Base-by-base conservation (phyloP, 2,888 invertebrate species). In the Apamea sordens region DNA sequence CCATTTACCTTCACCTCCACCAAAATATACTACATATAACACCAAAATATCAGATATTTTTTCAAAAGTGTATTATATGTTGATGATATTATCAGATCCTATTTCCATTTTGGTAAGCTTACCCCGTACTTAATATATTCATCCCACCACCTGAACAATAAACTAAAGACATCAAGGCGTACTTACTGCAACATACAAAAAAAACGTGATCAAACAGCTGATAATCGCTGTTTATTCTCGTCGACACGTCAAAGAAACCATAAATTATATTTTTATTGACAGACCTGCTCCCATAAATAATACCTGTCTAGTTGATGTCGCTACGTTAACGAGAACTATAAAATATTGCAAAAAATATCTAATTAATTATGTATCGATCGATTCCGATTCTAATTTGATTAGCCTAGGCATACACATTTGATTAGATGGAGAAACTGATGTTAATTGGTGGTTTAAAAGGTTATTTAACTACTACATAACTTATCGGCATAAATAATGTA, bases 261-360 rank as follows among this genome's bases (percentile, higher is more conserved):
- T 88, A 85, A 88, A 86, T 82, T 74, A 86, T 84, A 86, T 82
- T 79, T 82, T 85, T 88, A 84, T 83, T 83, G 75, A 86, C 80
- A 83, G 72, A 88, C 86, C 41, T 76, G 81, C 69, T 76, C 41
- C 77, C 69, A 88, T 84, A 88, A 82, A 87, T 82, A 82, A 74
- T 82, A 73, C 70, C 68, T 79, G 82, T 82, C 77, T 77, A 80
- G 41, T 80, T 70, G 56, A 79, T 64, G 84, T 86, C 70, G 64
- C 79, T 68, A 71, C 50, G 59, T 73, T 81, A 70, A 75, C 69
- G 47, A 65, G 75, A 69, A 41, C 24, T 77, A 75, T 86, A 77
- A 86, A 80, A 71, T 79, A 77, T 78, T 64, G 76, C 73, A 64
- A 77, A 85, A 83, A 83, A 73, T 36, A 61, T 41, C 64, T n/a